Evolutionary conservation across 1,140 invertebrate genomes (phyloP), one percentile per base, ranked within the genome.

Genomic region (Drosophila teissieri): DNA sequence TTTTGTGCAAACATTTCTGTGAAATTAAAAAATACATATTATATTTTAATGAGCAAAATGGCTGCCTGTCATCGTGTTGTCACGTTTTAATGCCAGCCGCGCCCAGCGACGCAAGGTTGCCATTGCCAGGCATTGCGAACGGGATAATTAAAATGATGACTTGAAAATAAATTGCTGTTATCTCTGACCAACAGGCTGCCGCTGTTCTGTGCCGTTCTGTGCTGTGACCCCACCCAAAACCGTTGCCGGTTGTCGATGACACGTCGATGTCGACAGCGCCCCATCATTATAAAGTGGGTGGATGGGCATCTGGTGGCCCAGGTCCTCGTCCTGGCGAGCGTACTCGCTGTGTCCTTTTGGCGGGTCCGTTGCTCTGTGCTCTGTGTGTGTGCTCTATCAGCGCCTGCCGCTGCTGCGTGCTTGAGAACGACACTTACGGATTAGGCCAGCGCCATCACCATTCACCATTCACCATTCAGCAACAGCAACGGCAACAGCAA

Each of bases 11-110:
- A 91, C 90, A 91, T 91, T 91, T 91, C 90, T 85, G 75, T 83
- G 86, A 91, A 91, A 91, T 91, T 91, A 91, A 91, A 89, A 91
- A 91, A 91, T 91, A 90, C 83, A 91, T 91, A 91, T 91, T 91
- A 91, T 91, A 91, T 91, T 91, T 91, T 91, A 91, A 91, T 91
- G 90, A 91, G 90, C 86, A 91, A 91, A 91, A 91, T 89, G 85
- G 85, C 80, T 73, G 80, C 73, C 80, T 76, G 80, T 69, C 80
- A 19, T 37, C 44, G 24, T 75, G 86, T 80, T 88, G 88, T 75
- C 79, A 89, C 73, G 83, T 86, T 86, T 88, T 88, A 86, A 86
- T 83, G 81, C 58, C 69, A 73, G 70, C 62, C 83, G 79, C 83
- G 83, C 83, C 83, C 82, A 86, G 80, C 56, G 34, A 51, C 64